A percentile compares a stretch with the other conserved stretches of the same genome.
These are phyloP conservation scores for Buceros bicornis DNA, from an alignment of 2,797 vertebrate genomes.

Conservation along the genomic window DNA sequence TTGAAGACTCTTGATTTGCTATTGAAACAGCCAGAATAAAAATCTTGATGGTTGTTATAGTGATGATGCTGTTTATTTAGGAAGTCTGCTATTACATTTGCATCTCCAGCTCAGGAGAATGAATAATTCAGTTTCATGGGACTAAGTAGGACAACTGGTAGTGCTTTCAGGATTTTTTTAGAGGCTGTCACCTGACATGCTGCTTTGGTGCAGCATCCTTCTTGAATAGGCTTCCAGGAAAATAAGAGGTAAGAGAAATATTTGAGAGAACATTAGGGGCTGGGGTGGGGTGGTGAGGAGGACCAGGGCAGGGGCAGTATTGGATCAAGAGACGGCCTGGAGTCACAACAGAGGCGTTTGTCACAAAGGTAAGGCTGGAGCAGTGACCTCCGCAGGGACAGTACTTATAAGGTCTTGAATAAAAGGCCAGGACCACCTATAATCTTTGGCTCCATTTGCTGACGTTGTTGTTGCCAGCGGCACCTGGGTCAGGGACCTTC, in stretches of 20 bases:
- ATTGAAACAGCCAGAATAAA: neutral
- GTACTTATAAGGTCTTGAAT: neutral
- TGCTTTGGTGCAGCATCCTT: neutral
- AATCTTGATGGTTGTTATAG: neutral
- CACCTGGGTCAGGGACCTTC: neutral
- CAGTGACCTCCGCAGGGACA: neutral
- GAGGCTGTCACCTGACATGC: neutral
- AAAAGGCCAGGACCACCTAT: neutral
- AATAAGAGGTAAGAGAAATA: neutral
- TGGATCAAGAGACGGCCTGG: neutral
- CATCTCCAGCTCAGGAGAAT: neutral
- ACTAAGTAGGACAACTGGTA: constrained; percentile 8
- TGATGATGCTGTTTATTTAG: constrained; percentile 6
- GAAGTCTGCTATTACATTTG: neutral
- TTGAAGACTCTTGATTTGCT: neutral
- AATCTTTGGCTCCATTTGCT: constrained; percentile 56
- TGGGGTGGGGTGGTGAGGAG: neutral
- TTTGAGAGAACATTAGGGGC: neutral
- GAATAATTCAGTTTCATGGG: constrained; percentile 13
- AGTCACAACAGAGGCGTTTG: neutral
- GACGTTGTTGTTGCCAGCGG: neutral
- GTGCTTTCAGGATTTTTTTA: neutral
- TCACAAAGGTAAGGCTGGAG: neutral
- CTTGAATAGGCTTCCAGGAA: neutral
- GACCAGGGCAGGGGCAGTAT: no score